These are phyloP conservation scores for Apomyelois bistriatella DNA, from an alignment of 2,888 invertebrate species.

Conservation along the genomic window DNA sequence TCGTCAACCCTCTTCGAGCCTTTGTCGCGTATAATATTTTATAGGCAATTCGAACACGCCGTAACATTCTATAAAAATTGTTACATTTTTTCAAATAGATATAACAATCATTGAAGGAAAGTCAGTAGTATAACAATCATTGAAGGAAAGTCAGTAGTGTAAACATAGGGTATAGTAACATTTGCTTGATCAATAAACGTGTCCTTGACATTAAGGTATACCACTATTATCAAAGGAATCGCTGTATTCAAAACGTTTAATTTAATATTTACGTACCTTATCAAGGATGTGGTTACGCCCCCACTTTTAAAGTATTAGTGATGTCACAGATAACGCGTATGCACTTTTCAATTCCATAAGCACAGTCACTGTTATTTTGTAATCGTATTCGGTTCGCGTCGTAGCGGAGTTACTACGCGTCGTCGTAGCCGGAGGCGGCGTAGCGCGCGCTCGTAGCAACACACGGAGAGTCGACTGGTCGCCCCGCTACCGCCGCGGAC, in stretches of 20 bases:
- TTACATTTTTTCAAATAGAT: too few species aligned
- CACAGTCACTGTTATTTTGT: slow-evolving; percentile 49
- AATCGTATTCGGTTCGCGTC: slow-evolving; percentile 45
- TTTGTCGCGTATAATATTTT: slow-evolving; percentile 52
- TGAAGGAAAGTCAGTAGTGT: slow-evolving; percentile 13
- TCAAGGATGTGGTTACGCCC: slow-evolving; percentile 19
- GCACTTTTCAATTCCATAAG: slow-evolving; percentile 40
- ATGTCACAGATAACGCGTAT: slow-evolving; percentile 40
- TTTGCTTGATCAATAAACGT: slow-evolving; percentile 63
- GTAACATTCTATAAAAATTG: too few species aligned
- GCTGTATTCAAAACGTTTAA: slow-evolving; percentile 44
- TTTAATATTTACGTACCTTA: slow-evolving; percentile 62
- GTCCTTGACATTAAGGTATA: slow-evolving; percentile 71
- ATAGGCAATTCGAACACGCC: slow-evolving; percentile 25
- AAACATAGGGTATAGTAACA: slow-evolving; percentile 22
- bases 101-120: background rate
- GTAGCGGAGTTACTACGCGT: slow-evolving; percentile 33
- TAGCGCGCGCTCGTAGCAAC: slow-evolving; percentile 63
- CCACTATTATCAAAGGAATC: slow-evolving; percentile 37
- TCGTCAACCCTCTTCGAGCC: slow-evolving; percentile 47
- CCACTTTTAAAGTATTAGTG: slow-evolving; percentile 32
- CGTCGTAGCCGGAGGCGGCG: slow-evolving; percentile 48
- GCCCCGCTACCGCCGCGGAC: slow-evolving; percentile 54
- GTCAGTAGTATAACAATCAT: slow-evolving; percentile 16
- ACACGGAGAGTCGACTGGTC: slow-evolving; percentile 63